A percentile compares a stretch with the other conserved stretches of the same genome.
Conservation (phyloP, 2,888 invertebrate genomes). For the Synergus gifuensis region DNA sequence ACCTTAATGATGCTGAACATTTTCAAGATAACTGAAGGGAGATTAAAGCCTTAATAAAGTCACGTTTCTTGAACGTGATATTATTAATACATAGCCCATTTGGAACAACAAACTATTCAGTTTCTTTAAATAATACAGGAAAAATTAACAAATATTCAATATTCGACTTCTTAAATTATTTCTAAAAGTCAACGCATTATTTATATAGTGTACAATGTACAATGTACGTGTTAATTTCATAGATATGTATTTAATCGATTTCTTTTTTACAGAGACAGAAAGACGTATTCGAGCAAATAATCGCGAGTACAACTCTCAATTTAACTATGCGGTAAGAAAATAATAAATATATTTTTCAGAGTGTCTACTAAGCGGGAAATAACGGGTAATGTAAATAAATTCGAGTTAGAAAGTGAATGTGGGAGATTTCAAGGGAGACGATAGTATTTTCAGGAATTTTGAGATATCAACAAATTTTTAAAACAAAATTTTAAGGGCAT, state of each 20-base stretch:
- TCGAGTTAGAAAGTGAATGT: too few relatives aligned
- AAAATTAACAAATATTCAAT: neutral
- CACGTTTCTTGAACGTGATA: slow-evolving; percentile 1
- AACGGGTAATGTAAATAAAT: too few relatives aligned
- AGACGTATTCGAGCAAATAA: slow-evolving; percentile 98
- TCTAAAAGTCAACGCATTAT: slow-evolving; percentile 24
- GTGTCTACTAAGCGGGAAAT: neutral
- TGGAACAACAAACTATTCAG: neutral
- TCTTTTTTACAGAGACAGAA: slow-evolving; percentile 93
- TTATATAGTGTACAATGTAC: neutral
- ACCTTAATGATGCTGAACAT: neutral
- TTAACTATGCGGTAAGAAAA: slow-evolving; percentile 96
- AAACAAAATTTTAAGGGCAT: too few relatives aligned
- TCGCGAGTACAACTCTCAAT: slow-evolving; percentile 96
- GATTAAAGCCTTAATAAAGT: neutral
- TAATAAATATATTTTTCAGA: neutral
- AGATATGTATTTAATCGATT: slow-evolving; percentile 19
- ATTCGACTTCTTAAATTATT: neutral
- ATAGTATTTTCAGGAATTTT: too few relatives aligned
- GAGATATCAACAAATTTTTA: too few relatives aligned
- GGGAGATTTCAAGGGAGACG: too few relatives aligned
- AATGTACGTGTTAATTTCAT: too few relatives aligned
- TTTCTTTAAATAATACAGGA: neutral
- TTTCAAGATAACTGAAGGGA: neutral
- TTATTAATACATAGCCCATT: neutral